These are phyloP conservation scores for Ammodytes marinus DNA, from an alignment of 2,113 vertebrate genomes.

Conservation along the genomic window DNA sequence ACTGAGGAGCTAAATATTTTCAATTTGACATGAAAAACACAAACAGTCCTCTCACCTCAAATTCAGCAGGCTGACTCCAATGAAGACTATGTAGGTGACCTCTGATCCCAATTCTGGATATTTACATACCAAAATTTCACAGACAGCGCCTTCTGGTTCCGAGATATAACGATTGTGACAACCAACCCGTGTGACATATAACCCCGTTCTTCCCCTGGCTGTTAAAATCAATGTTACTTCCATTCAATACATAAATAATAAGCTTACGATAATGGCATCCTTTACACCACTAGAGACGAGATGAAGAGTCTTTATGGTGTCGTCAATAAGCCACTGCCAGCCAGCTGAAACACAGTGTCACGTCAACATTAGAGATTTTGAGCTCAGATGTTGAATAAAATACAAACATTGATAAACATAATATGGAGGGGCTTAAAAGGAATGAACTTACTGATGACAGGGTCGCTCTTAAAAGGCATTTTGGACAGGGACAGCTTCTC, in stretches of 20 bases:
- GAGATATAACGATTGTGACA: too few relatives aligned
- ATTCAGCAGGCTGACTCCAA: too few relatives aligned
- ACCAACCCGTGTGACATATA: too few relatives aligned
- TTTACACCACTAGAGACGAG: constrained; percentile 83
- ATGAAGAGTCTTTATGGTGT: constrained; percentile 89
- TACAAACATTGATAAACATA: not conserved
- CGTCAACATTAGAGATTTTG: not conserved
- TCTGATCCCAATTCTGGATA: too few relatives aligned
- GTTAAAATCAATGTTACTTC: not conserved
- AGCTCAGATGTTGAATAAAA: not conserved
- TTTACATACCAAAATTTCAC: too few relatives aligned
- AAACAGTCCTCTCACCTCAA: too few relatives aligned
- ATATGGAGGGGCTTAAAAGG: not conserved
- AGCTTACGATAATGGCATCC: constrained; percentile 87
- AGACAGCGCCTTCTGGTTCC: too few relatives aligned
- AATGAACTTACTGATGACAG: constrained; percentile 86
- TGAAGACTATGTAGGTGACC: too few relatives aligned
- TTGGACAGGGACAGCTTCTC: constrained; percentile 93
- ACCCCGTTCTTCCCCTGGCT: too few relatives aligned
- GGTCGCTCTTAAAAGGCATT: constrained; percentile 90
- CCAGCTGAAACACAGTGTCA: constrained; percentile 80
- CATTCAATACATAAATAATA: not conserved
- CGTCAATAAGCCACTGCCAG: constrained; percentile 94
- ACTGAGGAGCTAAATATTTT: too few relatives aligned
- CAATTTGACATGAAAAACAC: too few relatives aligned